phyloP scores from a whole-genome alignment of 2,113 vertebrate species.

The Notarius lentiginosus region DNA sequence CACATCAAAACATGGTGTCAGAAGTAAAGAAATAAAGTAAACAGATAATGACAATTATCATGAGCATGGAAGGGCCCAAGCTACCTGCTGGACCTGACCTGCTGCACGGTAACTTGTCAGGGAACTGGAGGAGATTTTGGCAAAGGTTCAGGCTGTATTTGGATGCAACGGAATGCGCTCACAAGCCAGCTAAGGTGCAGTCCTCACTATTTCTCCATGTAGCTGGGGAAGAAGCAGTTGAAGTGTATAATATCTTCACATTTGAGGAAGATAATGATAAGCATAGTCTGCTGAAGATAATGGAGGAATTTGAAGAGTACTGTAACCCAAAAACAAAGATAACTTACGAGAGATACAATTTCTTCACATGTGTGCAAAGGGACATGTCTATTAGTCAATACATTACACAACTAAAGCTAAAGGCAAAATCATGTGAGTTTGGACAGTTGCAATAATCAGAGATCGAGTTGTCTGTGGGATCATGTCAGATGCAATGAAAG shows the following conservation, averaged over 20 bases:
- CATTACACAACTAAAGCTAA: no score
- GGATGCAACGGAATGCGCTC: neutral
- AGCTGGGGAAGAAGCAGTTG: neutral
- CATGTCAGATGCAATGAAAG: slow-evolving; percentile 29
- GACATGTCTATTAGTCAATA: no score
- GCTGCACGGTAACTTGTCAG: no score
- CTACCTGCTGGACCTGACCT: no score
- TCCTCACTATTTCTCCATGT: neutral
- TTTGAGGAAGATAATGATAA: slow-evolving; percentile 2
- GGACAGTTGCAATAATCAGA: slow-evolving; percentile 37
- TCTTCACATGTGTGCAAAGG: neutral
- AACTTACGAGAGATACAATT: slow-evolving; percentile 6
- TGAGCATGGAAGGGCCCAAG: no score
- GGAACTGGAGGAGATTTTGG: slow-evolving; percentile 12
- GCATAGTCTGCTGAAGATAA: neutral
- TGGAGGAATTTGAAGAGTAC: slow-evolving; percentile 30
- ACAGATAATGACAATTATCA: no score
- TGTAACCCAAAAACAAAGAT: slow-evolving; percentile 35
- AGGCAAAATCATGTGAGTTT: neutral
- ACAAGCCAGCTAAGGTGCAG: slow-evolving; percentile 23
- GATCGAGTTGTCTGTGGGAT: slow-evolving; percentile 37
- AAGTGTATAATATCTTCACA: slow-evolving; percentile 45
- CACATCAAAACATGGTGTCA: no score
- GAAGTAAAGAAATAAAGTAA: neutral
- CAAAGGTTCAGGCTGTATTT: slow-evolving; percentile 33